These are phyloP conservation scores for Tetramorium parvispinum DNA, from an alignment of 1,140 invertebrate species.

Conservation along the genomic window DNA sequence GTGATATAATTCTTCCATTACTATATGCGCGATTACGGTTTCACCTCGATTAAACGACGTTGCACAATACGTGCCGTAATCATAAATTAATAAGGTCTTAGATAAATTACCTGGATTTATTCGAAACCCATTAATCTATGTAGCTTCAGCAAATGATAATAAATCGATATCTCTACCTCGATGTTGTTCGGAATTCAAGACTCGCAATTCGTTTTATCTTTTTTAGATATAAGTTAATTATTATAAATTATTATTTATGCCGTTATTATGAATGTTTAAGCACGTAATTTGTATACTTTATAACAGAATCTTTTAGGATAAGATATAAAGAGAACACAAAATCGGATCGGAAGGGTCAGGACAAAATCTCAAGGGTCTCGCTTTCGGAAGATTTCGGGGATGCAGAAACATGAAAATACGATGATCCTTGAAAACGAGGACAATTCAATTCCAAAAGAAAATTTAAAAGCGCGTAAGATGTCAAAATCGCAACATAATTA, in stretches of 20 bases:
- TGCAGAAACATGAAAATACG: not conserved
- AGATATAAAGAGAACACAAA: not conserved
- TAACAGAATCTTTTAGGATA: not conserved
- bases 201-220: not conserved
- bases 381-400: not conserved
- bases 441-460: not conserved
- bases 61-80: not conserved
- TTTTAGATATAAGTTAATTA: not conserved
- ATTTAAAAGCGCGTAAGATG: not conserved
- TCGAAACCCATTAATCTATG: not conserved
- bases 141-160: not conserved
- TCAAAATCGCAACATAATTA: not conserved
- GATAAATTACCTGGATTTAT: not conserved
- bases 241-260: too few species aligned
- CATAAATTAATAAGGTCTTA: not conserved
- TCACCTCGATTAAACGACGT: not conserved
- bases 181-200: not conserved
- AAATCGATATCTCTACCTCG: not conserved
- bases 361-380: not conserved
- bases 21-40: not conserved
- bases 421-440: not conserved
- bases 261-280: too few species aligned
- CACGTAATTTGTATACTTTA: not conserved
- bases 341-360: not conserved
- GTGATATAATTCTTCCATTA: constrained; percentile 12